A percentile compares a stretch with the other conserved stretches of the same genome.
Conservation (phyloP, 1,140 invertebrate genomes). For the Zaprionus capensis region DNA sequence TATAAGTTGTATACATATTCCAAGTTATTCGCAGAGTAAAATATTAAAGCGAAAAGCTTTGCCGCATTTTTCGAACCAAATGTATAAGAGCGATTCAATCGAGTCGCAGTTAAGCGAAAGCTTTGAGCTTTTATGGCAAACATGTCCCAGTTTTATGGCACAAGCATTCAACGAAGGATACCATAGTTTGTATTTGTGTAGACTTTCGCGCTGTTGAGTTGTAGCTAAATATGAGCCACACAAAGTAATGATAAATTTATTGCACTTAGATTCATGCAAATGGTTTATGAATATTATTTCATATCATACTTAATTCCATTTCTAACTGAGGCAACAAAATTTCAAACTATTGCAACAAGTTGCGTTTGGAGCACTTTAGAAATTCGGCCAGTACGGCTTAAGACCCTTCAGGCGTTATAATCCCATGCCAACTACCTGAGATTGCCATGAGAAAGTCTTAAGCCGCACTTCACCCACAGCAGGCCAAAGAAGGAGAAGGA, state of each 20-base stretch:
- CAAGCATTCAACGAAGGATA: not conserved
- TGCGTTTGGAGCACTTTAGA: not conserved
- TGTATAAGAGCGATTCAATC: not conserved
- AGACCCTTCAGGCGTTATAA: conserved; percentile 12
- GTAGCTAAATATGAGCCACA: too few species aligned
- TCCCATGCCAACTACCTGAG: conserved; percentile 28
- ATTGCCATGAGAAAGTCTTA: conserved; percentile 32
- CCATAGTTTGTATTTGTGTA: not conserved
- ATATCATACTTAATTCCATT: not conserved
- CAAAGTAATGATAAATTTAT: not conserved
- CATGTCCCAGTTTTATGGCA: not conserved
- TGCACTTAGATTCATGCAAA: not conserved
- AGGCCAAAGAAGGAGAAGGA: not conserved
- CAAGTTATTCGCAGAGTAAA: not conserved
- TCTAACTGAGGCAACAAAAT: not conserved
- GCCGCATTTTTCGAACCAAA: not conserved
- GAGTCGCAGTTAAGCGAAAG: not conserved
- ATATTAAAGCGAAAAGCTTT: not conserved
- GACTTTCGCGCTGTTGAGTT: not conserved
- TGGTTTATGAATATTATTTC: not conserved
- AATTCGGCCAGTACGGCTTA: not conserved
- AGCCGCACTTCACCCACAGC: conserved; percentile 28
- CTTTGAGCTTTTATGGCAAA: conserved; percentile 1
- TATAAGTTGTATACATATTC: not conserved
- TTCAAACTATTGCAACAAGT: not conserved